phyloP scores from a whole-genome alignment of 2,797 vertebrate genomes.

The Manis crassicaudata region DNA sequence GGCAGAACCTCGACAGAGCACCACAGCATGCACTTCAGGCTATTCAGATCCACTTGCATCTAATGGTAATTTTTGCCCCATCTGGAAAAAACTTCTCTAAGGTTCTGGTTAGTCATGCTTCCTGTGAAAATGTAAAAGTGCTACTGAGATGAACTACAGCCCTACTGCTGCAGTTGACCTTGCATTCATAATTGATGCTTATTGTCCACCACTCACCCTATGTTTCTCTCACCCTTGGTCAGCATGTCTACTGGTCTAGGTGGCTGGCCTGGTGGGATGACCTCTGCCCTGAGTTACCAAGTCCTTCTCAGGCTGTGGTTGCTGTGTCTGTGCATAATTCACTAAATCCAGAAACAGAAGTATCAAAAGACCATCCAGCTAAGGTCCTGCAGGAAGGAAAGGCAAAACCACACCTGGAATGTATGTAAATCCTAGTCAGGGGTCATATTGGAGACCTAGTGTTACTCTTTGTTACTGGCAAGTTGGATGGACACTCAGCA shows the following conservation, averaged over 20 bases:
- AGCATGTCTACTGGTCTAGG: background rate
- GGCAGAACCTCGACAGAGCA: background rate
- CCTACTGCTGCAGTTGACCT: background rate
- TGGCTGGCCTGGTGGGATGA: background rate
- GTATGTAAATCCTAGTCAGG: background rate
- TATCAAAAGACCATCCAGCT: background rate
- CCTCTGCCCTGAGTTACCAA: background rate
- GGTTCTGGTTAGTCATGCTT: background rate
- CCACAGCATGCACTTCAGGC: background rate
- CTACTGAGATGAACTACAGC: too few relatives aligned
- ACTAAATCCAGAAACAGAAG: background rate
- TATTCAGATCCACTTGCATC: background rate
- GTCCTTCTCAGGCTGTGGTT: background rate
- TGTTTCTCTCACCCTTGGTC: background rate
- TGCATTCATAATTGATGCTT: background rate
- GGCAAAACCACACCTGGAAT: background rate
- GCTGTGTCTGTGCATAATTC: background rate
- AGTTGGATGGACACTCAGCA: background rate
- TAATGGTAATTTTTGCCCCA: background rate
- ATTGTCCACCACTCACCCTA: background rate
- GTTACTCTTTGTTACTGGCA: background rate
- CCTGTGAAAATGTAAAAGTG: background rate
- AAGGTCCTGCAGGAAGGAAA: background rate
- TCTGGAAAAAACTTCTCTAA: background rate
- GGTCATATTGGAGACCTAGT: background rate